Base-by-base conservation (phyloP, 2,888 invertebrate species). In the Sericinus montela region DNA sequence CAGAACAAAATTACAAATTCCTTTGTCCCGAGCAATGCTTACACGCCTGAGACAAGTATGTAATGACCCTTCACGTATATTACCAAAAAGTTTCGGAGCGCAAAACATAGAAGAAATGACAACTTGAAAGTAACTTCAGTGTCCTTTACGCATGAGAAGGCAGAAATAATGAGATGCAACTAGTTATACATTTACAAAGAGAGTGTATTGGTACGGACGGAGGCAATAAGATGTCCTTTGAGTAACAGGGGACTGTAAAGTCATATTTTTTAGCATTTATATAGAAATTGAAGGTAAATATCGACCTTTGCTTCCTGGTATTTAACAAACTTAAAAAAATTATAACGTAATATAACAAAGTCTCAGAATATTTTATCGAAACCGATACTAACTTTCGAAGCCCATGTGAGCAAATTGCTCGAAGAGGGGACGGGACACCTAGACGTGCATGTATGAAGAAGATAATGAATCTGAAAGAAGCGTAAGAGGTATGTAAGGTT, bases 121-220 rank as follows among this genome's bases (percentile, higher is more conserved):
- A 63, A 61, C 61, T 57, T 63, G 57, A 62, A 62, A 64, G 63
- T 59, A 56, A 58, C 55, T 57, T 55, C 53, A 38, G 56, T 51
- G 58, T 58, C 58, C 53, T 58, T 79, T 78, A 72, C 82, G 80
- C 79, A 62, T 63, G 80, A 78, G 63, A 62, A 69, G 57, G 59
- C 83, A 82, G 75, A 62, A 78, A 82, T 83, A 83, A 83, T 75
- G 82, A 83, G 79, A 67, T 61, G 62, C 61, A 72, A 78, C 79
- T 76, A 79, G 71, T 73, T 68, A 69, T 59, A 45, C 25, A 56
- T 45, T 61, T 67, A 75, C 73, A 75, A 70, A 62, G 51, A 62
- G 49, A 46, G 11, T 34, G 25, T 41, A 53, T 54, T 51, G 48
- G 50, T 51, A 48, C 46, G 37, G 47, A 39, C 38, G 52, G n/a